phyloP scores from a whole-genome alignment of 1,140 invertebrate genomes.

The Drosophila pallidifrons region DNA sequence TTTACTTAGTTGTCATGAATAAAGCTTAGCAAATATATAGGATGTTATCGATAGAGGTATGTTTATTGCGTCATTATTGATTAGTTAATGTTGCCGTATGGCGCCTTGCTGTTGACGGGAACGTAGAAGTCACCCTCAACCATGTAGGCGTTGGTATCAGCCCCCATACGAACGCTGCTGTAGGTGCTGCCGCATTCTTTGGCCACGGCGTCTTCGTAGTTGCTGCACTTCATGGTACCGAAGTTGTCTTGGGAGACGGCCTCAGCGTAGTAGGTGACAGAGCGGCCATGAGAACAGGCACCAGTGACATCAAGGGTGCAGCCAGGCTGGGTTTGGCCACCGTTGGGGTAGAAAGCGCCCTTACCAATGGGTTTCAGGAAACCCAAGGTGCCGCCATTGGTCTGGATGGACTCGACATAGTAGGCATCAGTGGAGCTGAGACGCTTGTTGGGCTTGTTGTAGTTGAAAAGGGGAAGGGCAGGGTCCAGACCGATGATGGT shows the following conservation, averaged over 20 bases:
- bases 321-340: conserved; percentile 86
- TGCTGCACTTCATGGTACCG: conserved; percentile 60
- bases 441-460: conserved; percentile 62
- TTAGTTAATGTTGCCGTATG: conserved; percentile 80
- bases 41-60: not conserved
- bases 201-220: conserved; percentile 56
- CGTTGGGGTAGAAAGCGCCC: conserved; percentile 86
- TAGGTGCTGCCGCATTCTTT: conserved; percentile 63
- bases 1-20: not conserved
- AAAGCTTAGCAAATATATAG: conserved; percentile 1
- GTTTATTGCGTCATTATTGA: conserved; percentile 34
- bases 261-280: conserved; percentile 87
- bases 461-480: conserved; percentile 83
- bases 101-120: conserved; percentile 69
- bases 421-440: conserved; percentile 84
- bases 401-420: conserved; percentile 86
- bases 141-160: conserved; percentile 79
- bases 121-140: conserved; percentile 74
- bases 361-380: conserved; percentile 85
- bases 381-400: conserved; percentile 86
- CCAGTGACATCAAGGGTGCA: conserved; percentile 84
- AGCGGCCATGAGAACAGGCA: conserved; percentile 85
- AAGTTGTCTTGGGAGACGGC: conserved; percentile 70
- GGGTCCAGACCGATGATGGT: conserved; percentile 85
- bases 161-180: conserved; percentile 82